These are phyloP conservation scores for Seira ritae DNA, from an alignment of 2,888 invertebrate species.

Conservation along the genomic window DNA sequence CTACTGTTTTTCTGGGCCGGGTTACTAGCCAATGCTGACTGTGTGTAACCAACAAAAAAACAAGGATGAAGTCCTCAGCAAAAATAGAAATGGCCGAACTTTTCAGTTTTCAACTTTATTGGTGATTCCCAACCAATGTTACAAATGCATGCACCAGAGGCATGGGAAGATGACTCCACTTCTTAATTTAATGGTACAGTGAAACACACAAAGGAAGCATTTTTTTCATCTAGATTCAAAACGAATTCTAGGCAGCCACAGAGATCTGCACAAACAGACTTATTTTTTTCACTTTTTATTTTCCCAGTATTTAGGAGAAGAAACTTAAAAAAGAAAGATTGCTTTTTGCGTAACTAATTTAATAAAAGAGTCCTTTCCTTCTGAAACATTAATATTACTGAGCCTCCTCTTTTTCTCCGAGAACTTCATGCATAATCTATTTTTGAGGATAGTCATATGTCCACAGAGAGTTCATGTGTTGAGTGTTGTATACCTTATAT, in stretches of 20 bases:
- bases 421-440: background rate
- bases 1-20: conserved; percentile 17
- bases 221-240: no score
- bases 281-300: conserved; percentile 6
- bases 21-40: conserved; percentile 25
- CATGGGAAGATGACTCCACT: background rate
- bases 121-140: conserved; percentile 52
- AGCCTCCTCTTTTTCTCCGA: conserved; percentile 1
- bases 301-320: background rate
- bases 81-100: conserved; percentile 56
- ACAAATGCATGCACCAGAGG: conserved; percentile 10
- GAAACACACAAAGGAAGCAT: conserved; percentile 15
- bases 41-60: no score
- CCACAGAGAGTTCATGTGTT: background rate
- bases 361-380: conserved; percentile 55
- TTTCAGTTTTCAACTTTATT: conserved; percentile 47
- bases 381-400: conserved; percentile 53
- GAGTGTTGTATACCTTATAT: background rate
- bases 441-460: background rate
- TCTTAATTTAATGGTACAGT: background rate
- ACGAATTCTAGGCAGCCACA: no score
- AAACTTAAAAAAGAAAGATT: conserved; percentile 10
- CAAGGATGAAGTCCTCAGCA: conserved; percentile 26
- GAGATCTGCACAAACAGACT: no score
- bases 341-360: conserved; percentile 57